phyloP scores from a whole-genome alignment of 2,113 vertebrate genomes.

The Triplophysa tibetana region DNA sequence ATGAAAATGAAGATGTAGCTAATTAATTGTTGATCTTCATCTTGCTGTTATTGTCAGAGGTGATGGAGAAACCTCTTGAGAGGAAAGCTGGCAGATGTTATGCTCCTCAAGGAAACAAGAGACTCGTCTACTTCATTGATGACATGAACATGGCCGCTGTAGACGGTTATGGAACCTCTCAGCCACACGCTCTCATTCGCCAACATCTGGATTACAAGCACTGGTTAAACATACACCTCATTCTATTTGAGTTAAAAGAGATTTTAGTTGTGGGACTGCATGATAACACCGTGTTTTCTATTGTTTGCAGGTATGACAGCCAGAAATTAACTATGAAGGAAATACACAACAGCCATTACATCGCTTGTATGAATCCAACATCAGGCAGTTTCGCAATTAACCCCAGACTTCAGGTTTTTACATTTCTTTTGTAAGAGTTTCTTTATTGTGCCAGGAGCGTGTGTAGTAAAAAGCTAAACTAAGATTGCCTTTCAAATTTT shows the following conservation, averaged over 20 bases:
- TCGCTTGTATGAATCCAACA: slow-evolving; percentile 81
- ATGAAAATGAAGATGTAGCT: too few species aligned
- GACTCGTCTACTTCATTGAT: slow-evolving; percentile 77
- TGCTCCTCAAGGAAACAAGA: slow-evolving; percentile 76
- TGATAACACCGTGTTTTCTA: background rate
- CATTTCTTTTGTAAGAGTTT: background rate
- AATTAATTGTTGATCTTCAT: background rate
- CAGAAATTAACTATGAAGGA: slow-evolving; percentile 80
- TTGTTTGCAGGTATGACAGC: slow-evolving; percentile 73
- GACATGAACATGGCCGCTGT: slow-evolving; percentile 81
- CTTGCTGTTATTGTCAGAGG: slow-evolving; percentile 60
- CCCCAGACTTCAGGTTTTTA: slow-evolving; percentile 75
- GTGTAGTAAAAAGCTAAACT: background rate
- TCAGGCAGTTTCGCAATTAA: slow-evolving; percentile 80
- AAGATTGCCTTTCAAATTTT: too few species aligned
- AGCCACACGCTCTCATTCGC: slow-evolving; percentile 74
- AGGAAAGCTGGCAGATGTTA: slow-evolving; percentile 78
- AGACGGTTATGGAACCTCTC: slow-evolving; percentile 73
- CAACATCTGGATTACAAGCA: slow-evolving; percentile 79
- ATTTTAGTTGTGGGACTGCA: background rate
- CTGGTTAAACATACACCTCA: slow-evolving; percentile 65
- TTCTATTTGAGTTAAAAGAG: slow-evolving; percentile 2
- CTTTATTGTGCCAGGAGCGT: background rate
- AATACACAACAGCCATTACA: slow-evolving; percentile 78
- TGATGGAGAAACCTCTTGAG: slow-evolving; percentile 77